Percentiles rank a stretch among this genome's conserved stretches.
Evolutionary conservation across 2,888 invertebrate species (phyloP).

Genomic region (Phoenoteleia sp.): DNA sequence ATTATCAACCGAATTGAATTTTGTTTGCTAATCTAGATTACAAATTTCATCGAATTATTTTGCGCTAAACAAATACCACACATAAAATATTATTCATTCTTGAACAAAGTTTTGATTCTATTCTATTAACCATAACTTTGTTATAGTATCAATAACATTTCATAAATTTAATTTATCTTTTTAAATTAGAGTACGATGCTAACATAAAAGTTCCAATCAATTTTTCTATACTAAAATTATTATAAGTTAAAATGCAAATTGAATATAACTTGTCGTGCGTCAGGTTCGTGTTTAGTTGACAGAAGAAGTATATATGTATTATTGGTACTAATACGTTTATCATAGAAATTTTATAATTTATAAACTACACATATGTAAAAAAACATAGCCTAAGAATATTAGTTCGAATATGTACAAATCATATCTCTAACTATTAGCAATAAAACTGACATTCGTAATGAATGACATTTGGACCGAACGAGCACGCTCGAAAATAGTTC

Average conservation of each 20-base stretch:
- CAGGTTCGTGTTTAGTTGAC: not conserved
- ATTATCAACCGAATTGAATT: no score
- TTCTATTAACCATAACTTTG: no score
- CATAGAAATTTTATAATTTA: not conserved
- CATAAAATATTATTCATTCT: no score
- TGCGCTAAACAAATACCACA: no score
- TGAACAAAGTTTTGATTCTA: no score
- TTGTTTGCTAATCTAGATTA: no score
- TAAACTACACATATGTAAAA: not conserved
- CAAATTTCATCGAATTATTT: no score
- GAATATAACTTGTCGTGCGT: not conserved
- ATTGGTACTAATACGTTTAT: not conserved
- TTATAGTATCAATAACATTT: no score
- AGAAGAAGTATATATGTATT: not conserved
- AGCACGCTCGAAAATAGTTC: not conserved
- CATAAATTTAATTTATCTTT: no score
- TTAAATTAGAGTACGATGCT: no score
- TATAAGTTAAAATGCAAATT: not conserved
- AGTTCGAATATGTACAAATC: not conserved
- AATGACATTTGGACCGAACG: constrained; percentile 5
- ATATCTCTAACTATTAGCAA: not conserved
- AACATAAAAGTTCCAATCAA: not conserved
- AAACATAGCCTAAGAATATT: not conserved
- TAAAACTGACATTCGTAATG: not conserved
- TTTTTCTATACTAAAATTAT: constrained; percentile 7